Percentiles rank a stretch among this genome's conserved stretches.
Evolutionary conservation across 2,888 invertebrate genomes (phyloP).

Genomic region (Orchesellides sinensis): DNA sequence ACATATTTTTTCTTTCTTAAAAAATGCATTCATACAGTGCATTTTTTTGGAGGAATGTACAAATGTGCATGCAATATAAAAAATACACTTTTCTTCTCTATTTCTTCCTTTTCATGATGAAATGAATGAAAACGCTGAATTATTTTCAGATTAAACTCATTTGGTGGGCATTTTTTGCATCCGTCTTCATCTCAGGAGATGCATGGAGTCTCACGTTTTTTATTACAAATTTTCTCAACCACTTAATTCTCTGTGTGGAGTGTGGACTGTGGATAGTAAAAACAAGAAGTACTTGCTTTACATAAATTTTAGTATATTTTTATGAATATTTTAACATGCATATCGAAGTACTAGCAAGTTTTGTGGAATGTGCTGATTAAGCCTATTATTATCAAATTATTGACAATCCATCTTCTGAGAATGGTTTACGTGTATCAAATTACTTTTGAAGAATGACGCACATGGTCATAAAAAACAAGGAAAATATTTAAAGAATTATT

Average conservation of each 20-base stretch:
- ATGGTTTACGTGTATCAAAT: too few relatives aligned
- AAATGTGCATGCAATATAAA: too few relatives aligned
- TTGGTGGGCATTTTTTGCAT: neutral
- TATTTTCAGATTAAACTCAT: slow-evolving; percentile 16
- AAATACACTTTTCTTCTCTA: too few relatives aligned
- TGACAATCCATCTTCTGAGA: too few relatives aligned
- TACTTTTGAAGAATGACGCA: slow-evolving; percentile 9
- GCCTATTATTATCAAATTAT: neutral
- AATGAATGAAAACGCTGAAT: neutral
- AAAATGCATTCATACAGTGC: neutral
- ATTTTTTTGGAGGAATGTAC: neutral
- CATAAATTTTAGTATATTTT: too few relatives aligned
- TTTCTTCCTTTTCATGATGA: neutral
- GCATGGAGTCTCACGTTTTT: slow-evolving; percentile 54
- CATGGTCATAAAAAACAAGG: slow-evolving; percentile 10
- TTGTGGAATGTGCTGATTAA: slow-evolving; percentile 19
- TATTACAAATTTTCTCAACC: too few relatives aligned
- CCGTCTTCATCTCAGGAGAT: neutral
- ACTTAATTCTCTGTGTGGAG: too few relatives aligned
- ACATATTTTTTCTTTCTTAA: slow-evolving; percentile 2
- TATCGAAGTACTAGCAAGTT: slow-evolving; percentile 35
- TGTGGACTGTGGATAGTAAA: too few relatives aligned
- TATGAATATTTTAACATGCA: too few relatives aligned
- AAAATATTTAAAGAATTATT: slow-evolving; percentile 26
- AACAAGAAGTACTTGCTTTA: too few relatives aligned